Evolutionary conservation across 2,797 vertebrate species (phyloP).

Genomic region (Xiphophorus birchmanni): DNA sequence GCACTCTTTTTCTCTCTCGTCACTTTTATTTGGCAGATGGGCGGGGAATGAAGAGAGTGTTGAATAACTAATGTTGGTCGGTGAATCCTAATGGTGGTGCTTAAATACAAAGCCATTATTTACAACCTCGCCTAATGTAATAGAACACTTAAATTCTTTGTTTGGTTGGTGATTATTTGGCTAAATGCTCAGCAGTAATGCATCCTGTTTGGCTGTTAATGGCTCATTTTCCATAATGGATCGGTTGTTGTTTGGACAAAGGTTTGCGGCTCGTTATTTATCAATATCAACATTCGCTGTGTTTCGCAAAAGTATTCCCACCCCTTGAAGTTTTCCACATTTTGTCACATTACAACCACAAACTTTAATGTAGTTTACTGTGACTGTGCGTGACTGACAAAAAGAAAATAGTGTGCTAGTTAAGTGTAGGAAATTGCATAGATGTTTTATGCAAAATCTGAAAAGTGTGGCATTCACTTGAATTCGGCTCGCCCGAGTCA

Average conservation of each 20-base stretch:
- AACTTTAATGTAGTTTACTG: not conserved
- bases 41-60: slow-evolving; percentile 67
- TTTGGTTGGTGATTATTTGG: slow-evolving; percentile 79
- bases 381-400: not conserved
- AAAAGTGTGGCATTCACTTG: not conserved
- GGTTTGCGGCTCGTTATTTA: slow-evolving; percentile 63
- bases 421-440: not conserved
- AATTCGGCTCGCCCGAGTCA: not conserved
- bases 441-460: not conserved
- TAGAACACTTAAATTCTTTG: slow-evolving; percentile 80
- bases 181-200: slow-evolving; percentile 78
- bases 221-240: slow-evolving; percentile 73
- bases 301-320: not conserved
- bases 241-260: slow-evolving; percentile 70
- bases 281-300: slow-evolving; percentile 9
- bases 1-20: slow-evolving; percentile 15
- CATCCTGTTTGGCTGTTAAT: slow-evolving; percentile 76
- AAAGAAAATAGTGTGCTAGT: not conserved
- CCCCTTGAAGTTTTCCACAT: not conserved
- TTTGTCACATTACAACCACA: not conserved
- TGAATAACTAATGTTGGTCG: slow-evolving; percentile 75
- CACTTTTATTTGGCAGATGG: slow-evolving; percentile 77
- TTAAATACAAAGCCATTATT: slow-evolving; percentile 79
- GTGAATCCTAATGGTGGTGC: slow-evolving; percentile 75
- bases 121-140: slow-evolving; percentile 79